Conservation (phyloP, 2,113 vertebrate species). For the Tricholaema leucomelas region DNA sequence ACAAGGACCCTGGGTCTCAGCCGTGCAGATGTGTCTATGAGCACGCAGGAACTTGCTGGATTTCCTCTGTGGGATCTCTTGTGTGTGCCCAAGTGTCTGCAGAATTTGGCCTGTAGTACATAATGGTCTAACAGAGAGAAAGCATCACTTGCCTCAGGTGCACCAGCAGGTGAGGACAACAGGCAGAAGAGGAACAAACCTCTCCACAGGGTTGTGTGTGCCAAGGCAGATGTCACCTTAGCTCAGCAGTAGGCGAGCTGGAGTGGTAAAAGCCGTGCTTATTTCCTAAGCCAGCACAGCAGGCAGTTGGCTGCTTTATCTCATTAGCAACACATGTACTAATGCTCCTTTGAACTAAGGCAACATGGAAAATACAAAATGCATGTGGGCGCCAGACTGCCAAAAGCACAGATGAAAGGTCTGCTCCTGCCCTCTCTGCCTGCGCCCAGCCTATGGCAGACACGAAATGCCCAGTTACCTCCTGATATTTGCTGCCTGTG, state of each 20-base stretch:
- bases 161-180: slow-evolving; percentile 42
- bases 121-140: background rate
- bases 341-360: background rate
- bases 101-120: background rate
- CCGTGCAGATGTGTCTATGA: background rate
- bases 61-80: background rate
- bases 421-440: background rate
- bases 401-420: rapidly evolving
- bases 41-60: background rate
- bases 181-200: slow-evolving; percentile 39
- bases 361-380: background rate
- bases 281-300: background rate
- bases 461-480: background rate
- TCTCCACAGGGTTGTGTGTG: slow-evolving; percentile 12
- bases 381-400: background rate
- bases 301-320: background rate
- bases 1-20: background rate
- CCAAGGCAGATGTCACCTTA: background rate
- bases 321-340: background rate
- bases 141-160: slow-evolving; percentile 46
- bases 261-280: background rate
- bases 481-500: background rate
- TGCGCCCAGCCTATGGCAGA: background rate
- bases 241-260: background rate
- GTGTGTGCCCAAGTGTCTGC: background rate